Percentiles rank a stretch among this genome's conserved stretches.
These are phyloP conservation scores for Apamea crenata DNA, from an alignment of 2,888 invertebrate species.

Conservation along the genomic window DNA sequence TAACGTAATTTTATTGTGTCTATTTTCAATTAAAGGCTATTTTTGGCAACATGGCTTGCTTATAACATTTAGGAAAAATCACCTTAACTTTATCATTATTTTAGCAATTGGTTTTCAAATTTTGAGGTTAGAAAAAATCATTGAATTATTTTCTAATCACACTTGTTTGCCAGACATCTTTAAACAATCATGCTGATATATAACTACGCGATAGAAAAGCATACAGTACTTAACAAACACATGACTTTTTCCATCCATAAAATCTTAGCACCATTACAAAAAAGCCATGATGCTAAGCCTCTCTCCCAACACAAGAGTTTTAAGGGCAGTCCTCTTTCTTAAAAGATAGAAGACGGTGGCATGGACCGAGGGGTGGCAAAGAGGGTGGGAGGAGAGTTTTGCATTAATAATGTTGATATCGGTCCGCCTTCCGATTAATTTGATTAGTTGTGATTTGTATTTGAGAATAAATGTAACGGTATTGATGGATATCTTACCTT, in stretches of 20 bases:
- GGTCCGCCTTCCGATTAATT: slow-evolving; percentile 87
- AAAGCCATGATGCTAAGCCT: slow-evolving; percentile 18
- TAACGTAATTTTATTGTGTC: not conserved
- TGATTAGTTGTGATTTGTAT: slow-evolving; percentile 86
- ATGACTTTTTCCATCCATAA: not conserved
- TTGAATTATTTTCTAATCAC: not conserved
- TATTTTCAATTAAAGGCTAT: no score
- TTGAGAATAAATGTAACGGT: slow-evolving; percentile 72
- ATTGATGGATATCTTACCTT: slow-evolving; percentile 64
- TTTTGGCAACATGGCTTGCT: no score
- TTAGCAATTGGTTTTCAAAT: not conserved
- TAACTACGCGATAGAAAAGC: not conserved
- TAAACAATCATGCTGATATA: not conserved
- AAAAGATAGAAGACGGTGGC: slow-evolving; percentile 74
- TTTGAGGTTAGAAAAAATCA: not conserved
- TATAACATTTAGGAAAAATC: not conserved
- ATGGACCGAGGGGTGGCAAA: slow-evolving; percentile 64
- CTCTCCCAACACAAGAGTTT: slow-evolving; percentile 53
- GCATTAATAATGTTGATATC: slow-evolving; percentile 90
- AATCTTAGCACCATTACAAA: not conserved
- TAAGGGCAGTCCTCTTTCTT: slow-evolving; percentile 78
- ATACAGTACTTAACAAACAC: not conserved
- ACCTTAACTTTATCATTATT: not conserved
- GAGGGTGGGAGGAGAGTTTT: slow-evolving; percentile 78
- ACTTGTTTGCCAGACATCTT: not conserved